Evolutionary conservation across 2,113 vertebrate species (phyloP).

Genomic region (Mormyrus lacerda): DNA sequence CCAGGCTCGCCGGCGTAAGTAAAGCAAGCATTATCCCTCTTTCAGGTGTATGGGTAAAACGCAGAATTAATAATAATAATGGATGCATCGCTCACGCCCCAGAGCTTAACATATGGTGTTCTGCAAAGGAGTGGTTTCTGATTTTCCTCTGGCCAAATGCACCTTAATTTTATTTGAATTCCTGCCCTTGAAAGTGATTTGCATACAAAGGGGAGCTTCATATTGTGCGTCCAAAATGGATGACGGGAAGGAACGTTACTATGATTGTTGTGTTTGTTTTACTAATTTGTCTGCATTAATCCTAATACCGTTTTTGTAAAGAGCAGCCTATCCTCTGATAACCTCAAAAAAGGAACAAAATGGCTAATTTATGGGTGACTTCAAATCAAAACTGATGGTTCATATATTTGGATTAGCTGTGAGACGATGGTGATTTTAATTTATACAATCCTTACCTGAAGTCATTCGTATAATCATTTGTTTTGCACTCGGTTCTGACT

Average conservation of each 20-base stretch:
- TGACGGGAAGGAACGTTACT: not conserved
- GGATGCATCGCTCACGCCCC: constrained; percentile 41
- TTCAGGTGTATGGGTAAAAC: constrained; percentile 51
- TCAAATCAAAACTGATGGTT: not conserved
- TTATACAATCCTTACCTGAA: not conserved
- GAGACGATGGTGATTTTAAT: not conserved
- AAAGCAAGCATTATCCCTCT: constrained; percentile 46
- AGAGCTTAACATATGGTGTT: constrained; percentile 51
- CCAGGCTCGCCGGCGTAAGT: constrained; percentile 29
- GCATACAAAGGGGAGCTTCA: constrained; percentile 7
- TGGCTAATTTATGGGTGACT: not conserved
- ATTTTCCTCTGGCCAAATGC: constrained; percentile 12
- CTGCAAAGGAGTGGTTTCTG: constrained; percentile 17
- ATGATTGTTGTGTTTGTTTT: not conserved
- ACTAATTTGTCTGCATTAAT: not conserved
- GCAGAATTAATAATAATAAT: constrained; percentile 46
- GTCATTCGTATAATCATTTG: not conserved
- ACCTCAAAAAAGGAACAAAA: not conserved
- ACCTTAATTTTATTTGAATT: constrained; percentile 9
- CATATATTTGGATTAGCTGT: not conserved
- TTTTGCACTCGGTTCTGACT: not conserved
- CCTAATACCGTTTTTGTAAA: not conserved
- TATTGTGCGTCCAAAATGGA: not conserved
- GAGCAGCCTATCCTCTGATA: not conserved
- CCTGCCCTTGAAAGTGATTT: constrained; percentile 4